Base-by-base conservation (phyloP, 2,797 vertebrate species). In the Coranthus polyacanthus region DNA sequence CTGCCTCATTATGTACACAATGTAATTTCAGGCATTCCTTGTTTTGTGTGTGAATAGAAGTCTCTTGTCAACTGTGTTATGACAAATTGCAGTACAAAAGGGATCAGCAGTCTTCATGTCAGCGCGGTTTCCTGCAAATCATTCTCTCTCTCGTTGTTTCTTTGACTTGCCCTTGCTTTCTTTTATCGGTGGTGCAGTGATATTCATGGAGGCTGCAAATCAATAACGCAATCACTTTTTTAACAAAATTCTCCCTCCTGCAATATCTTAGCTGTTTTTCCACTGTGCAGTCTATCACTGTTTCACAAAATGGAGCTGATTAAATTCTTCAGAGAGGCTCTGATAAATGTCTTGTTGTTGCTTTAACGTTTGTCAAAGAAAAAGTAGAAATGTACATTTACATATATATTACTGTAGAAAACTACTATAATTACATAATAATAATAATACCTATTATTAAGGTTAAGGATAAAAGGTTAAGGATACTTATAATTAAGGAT, bases 51-150 rank as follows among this genome's bases (percentile, higher is more conserved):
- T 43, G 60, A 72, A 50, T 57, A 59, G 68, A 66, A 82, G 80
- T 67, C 80, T 68, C 80, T 81, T 81, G 90, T 91, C 90, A 76
- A 82, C 85, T 75, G 68, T 74, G 86, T 83, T 81, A 37, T 85
- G 81, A 88, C 90, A 90, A 88, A 88, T 88, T 82, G 70, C 82
- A 52, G 82, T 56, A 89, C 90, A 87, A 88, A 84, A 67, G 84
- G 72, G 82, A 85, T 92, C 85, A 86, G 82, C 62, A 72, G 78
- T 77, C 77, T 68, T 82, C 57, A 67, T 82, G 83, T 79, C 78
- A 76, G 65, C 70, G 53, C 52, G 63, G 53, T 62, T 62, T 45
- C 15, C 71, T 63, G 73, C 60, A 80, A 81, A 83, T 73, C 72
- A 51, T 1, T 6, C 32, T 52, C 49, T 6, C 36, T 38, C 45